These are phyloP conservation scores for Porites cylindrica DNA, from an alignment of 92 coral and sea anemone genomes.

Conservation along the genomic window DNA sequence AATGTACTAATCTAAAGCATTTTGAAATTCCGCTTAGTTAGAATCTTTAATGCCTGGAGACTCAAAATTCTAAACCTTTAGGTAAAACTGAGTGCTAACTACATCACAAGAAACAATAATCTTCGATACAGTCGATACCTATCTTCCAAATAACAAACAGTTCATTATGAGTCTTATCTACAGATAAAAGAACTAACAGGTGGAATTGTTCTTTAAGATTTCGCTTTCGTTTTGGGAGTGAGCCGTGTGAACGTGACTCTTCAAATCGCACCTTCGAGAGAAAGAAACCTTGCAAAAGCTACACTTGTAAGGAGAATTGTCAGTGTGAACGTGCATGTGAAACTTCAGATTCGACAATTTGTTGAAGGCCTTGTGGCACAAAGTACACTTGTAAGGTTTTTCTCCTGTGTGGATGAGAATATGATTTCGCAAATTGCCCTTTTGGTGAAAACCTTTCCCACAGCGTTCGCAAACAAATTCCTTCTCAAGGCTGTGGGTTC, in stretches of 20 bases:
- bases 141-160: too few relatives aligned
- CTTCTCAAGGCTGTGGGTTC: constrained; percentile 85
- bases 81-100: too few relatives aligned
- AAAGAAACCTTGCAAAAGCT: constrained; percentile 82
- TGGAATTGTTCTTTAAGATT: background rate
- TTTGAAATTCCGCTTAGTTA: too few relatives aligned
- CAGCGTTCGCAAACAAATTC: constrained; percentile 85
- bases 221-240: constrained; percentile 45
- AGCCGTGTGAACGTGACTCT: constrained; percentile 69
- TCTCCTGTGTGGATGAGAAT: constrained; percentile 90
- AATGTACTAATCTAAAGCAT: too few relatives aligned
- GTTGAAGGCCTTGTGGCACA: constrained; percentile 90
- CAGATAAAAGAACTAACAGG: background rate
- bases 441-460: constrained; percentile 93
- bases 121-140: too few relatives aligned
- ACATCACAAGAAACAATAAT: too few relatives aligned
- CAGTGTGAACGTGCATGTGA: constrained; percentile 90
- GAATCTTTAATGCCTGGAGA: too few relatives aligned
- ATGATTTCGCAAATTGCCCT: constrained; percentile 91
- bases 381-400: constrained; percentile 81
- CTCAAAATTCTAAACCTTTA: too few relatives aligned
- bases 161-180: background rate
- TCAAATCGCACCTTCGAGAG: constrained; percentile 87
- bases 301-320: constrained; percentile 87
- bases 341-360: constrained; percentile 90